Base-by-base conservation (phyloP, 1,140 invertebrate species). In the Brachionus manjavacas region DNA sequence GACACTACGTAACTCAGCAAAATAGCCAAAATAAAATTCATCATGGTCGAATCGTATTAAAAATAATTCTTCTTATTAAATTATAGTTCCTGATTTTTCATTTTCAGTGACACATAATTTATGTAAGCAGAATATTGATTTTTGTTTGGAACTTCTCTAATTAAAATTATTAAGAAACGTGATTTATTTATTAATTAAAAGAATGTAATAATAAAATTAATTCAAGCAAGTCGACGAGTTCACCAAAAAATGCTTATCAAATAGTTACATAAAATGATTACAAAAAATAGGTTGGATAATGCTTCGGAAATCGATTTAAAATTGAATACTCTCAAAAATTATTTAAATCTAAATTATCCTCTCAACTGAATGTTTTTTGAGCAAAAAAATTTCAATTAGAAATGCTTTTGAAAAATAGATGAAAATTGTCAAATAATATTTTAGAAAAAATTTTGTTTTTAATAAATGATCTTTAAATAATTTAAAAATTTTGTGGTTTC, bases 61-160 rank as follows among this genome's bases (percentile, higher is more conserved):
- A 28, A 72, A 68, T 68, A 68, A 28, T 68, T 31, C 1, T n/a
- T n/a, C n/a, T n/a, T n/a, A n/a, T 11, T 25, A 25, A 66, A 20
- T 23, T 16, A 66, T 66, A 16, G 3, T 25, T 16, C 8, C 25
- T 66, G 7, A 23, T 25, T 25, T 66, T 66, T 66, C 25, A 1
- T 9, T 9, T 11, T 28, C 25, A 1, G 14, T 39, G 39, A 41
- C 2, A 41, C 68, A 72, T 72, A 72, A 72, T 72, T 72, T 72
- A 72, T 72, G 68, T 39, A 20, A 60, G 20, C 8, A 70, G n/a
- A 72, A 72, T 72, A 72, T 72, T 41, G 68, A 72, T 72, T 72
- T 72, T 72, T 41, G n/a, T 9, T 35, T 35, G 31, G 16, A 23
- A 46, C 14, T 46, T 46, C 9, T 12, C 43, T 46, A 46, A 46